Base-by-base conservation (phyloP, 2,797 vertebrate genomes). In the Molossus molossus region DNA sequence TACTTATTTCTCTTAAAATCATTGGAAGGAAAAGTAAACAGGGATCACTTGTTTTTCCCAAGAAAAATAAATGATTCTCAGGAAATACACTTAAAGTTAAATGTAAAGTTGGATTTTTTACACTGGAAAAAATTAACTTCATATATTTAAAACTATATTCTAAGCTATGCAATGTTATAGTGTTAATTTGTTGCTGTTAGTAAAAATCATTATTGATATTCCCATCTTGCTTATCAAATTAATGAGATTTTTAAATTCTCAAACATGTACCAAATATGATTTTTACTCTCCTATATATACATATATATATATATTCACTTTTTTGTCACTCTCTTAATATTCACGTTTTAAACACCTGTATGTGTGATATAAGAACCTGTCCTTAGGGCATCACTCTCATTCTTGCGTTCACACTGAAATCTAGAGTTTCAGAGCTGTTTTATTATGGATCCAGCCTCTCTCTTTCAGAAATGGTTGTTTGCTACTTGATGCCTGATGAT, bases 361-460 rank as follows among this genome's bases (percentile, higher is more conserved):
- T 9, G 0, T 37, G 3, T 1, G 45, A 6, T 33, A 20, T 84
- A 45, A 77, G 33, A 75, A 75, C 17, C 76, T 27, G 13, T n/a
- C n/a, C 64, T 5, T 53, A 5, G 27, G 50, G 27, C 7, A 57
- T 82, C 29, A 15, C 10, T 48, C 23, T 90, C 60, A 87, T 91
- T 72, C 33, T 55, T 29, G 10, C 15, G 85, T 95, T 97, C 3
- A 73, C 62, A 83, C 87, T 95, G 73, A 89, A 83, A 57, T 53
- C 57, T 69, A 57, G 18, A 80, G 69, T 45, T 90, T 92, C n/a
- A 4, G 13, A n/a, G 90, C 81, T 89, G 9, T 96, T 97, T 94
- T 6, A 45, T 70, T 82, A 75, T 13, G 21, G 48, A 23, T 89
- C 20, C 76, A 27, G 87, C 86, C 14, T 70, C 23, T 89, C 72